These are phyloP conservation scores for Planococcus citri DNA, from an alignment of 1,140 invertebrate genomes.

Conservation along the genomic window DNA sequence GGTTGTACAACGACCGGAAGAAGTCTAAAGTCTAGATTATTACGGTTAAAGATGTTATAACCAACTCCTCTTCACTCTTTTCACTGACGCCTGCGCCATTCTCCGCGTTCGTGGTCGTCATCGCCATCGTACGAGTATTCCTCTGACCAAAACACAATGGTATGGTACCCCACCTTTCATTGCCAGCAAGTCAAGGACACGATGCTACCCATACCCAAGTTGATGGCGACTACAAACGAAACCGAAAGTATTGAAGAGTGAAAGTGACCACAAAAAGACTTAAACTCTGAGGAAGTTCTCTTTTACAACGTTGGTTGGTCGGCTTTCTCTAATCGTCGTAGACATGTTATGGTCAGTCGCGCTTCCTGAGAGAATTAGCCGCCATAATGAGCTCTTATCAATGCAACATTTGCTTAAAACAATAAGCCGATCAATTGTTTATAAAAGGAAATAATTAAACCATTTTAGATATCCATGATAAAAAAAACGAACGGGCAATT, in stretches of 20 bases:
- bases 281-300: background rate
- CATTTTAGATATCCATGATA: background rate
- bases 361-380: background rate
- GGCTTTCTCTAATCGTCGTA: background rate
- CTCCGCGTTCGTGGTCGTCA: background rate
- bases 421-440: background rate
- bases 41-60: constrained; percentile 19
- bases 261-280: constrained; percentile 11
- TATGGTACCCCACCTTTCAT: constrained; percentile 1
- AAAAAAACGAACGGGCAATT: too few species aligned
- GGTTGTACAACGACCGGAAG: constrained; percentile 19
- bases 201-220: too few species aligned
- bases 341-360: constrained; percentile 1
- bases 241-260: constrained; percentile 9
- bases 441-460: background rate
- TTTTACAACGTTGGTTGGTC: background rate
- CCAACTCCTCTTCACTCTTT: background rate
- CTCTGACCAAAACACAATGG: too few species aligned
- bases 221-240: constrained; percentile 8
- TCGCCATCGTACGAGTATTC: too few species aligned
- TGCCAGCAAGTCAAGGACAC: constrained; percentile 14
- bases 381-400: background rate
- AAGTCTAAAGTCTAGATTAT: constrained; percentile 14
- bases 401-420: background rate
- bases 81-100: background rate